Conservation (phyloP, 2,113 vertebrate genomes). For the Corythornis cristatus region DNA sequence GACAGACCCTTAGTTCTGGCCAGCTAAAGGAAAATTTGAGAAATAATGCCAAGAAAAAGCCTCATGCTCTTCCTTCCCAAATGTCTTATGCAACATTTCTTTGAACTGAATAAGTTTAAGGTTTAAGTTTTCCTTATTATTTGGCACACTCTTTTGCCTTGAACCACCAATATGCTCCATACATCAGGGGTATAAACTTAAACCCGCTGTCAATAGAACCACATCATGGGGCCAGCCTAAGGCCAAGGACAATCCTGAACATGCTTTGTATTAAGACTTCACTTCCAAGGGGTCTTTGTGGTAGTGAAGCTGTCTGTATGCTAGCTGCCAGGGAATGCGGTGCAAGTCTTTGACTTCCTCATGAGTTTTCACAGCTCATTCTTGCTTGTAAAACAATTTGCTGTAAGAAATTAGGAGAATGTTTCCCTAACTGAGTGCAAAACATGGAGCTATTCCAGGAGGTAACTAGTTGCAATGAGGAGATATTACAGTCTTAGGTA, state of each 20-base stretch:
- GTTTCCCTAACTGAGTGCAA: background rate
- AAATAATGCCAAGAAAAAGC: background rate
- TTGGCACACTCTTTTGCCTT: background rate
- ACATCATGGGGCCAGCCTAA: background rate
- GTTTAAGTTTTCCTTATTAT: background rate
- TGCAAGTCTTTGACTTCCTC: background rate
- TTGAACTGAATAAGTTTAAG: background rate
- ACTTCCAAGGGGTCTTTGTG: background rate
- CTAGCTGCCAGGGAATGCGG: background rate
- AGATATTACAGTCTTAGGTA: background rate
- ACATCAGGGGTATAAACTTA: background rate
- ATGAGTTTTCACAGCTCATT: background rate
- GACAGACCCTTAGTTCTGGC: background rate
- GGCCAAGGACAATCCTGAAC: background rate
- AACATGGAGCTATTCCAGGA: background rate
- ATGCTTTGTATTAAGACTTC: background rate
- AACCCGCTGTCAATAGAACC: background rate
- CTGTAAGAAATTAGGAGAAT: background rate
- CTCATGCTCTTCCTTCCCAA: background rate
- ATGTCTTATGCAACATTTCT: background rate
- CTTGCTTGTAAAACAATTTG: slow-evolving; percentile 11
- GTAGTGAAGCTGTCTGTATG: background rate
- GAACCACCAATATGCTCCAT: background rate
- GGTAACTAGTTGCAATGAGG: background rate
- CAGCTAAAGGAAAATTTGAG: background rate